Evolutionary conservation across 2,113 vertebrate genomes (phyloP).

Genomic region (Jaculus jaculus): DNA sequence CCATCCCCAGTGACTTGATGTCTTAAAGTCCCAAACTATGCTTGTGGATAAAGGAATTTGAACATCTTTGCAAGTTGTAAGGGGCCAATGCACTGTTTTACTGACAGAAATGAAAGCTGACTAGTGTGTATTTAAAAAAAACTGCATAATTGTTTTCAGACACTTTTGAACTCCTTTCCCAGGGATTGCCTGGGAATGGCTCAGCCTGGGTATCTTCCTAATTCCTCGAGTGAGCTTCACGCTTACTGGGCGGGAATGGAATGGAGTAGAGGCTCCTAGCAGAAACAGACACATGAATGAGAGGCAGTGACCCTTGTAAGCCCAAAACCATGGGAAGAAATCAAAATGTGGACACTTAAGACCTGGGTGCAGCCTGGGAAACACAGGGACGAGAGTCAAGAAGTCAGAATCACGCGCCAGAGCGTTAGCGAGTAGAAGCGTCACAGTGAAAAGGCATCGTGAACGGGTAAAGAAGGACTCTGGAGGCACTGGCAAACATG

Average conservation of each 20-base stretch:
- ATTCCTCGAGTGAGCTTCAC: neutral
- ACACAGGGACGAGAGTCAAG: neutral
- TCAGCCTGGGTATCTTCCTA: neutral
- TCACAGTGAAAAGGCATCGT: neutral
- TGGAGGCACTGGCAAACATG: neutral
- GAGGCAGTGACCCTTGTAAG: neutral
- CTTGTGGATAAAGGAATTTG: neutral
- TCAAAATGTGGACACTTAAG: neutral
- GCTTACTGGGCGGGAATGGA: neutral
- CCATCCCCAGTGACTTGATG: neutral
- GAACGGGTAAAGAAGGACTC: neutral
- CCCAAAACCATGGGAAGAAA: neutral
- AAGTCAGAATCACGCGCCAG: neutral
- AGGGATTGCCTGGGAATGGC: neutral
- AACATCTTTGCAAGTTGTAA: neutral
- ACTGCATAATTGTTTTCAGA: neutral
- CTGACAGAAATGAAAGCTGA: neutral
- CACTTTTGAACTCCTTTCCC: conserved; percentile 16
- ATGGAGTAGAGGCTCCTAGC: neutral
- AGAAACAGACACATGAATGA: neutral
- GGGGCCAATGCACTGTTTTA: neutral
- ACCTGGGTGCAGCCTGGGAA: neutral
- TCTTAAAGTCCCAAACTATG: neutral
- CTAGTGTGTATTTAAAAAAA: neutral
- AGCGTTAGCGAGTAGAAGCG: neutral